Evolutionary conservation across 2,113 vertebrate genomes (phyloP).

Genomic region (Grus americana): DNA sequence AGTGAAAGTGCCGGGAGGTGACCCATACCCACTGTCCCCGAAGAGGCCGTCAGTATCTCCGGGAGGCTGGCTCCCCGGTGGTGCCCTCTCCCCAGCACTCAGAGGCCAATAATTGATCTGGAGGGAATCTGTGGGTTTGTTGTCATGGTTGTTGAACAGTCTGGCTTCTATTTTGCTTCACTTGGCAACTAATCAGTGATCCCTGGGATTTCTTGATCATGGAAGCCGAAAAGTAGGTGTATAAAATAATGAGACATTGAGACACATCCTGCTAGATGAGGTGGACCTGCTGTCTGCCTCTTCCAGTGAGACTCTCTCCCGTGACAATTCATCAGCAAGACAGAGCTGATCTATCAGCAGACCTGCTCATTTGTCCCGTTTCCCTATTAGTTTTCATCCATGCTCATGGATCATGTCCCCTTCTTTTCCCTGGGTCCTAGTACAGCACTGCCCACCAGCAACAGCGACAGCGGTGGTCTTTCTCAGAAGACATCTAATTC

Average conservation of each 20-base stretch:
- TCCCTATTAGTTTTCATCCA: neutral
- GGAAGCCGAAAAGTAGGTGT: neutral
- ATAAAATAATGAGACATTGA: neutral
- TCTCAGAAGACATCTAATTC: neutral
- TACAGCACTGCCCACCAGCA: neutral
- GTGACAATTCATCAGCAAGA: neutral
- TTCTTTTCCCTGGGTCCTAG: neutral
- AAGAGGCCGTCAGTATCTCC: neutral
- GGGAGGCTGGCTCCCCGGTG: neutral
- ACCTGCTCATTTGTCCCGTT: neutral
- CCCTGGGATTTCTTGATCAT: neutral
- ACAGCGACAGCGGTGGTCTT: neutral
- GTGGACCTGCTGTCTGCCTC: neutral
- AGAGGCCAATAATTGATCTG: neutral
- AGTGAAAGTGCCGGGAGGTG: neutral
- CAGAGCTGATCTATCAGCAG: neutral
- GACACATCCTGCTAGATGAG: neutral
- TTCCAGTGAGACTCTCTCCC: neutral
- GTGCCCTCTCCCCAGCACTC: neutral
- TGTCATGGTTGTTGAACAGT: fast-evolving
- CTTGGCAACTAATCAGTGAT: neutral
- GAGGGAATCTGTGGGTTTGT: neutral
- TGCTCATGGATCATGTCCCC: neutral
- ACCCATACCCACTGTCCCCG: neutral
- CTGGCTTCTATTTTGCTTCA: neutral